Base-by-base conservation (phyloP, 2,113 vertebrate species). In the Aix galericulata region DNA sequence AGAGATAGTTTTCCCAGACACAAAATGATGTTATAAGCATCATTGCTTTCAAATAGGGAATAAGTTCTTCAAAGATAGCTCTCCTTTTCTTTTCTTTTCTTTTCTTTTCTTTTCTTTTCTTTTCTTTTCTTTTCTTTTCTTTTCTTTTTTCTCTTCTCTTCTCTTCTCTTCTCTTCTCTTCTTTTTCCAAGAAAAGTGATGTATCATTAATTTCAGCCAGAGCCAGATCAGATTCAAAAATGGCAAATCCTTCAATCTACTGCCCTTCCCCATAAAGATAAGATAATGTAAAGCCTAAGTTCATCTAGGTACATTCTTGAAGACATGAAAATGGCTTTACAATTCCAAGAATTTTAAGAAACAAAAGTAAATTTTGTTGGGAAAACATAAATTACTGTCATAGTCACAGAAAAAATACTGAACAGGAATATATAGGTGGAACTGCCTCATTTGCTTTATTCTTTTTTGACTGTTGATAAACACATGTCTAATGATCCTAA, bases 391-490 rank as follows among this genome's bases (percentile, higher is more conserved):
- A 87, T 62, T 22, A 48, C 22, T 63, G 6, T 67, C 36, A 71
- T 34, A 42, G 17, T 69, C 46, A 86, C 11, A 82, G 17, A 76
- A 63, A 80, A 25, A 53, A 80, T 14, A 40, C 23, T 66, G 68
- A 63, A 62, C 40, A 20, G 27, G 20, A 89, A 80, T 86, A 89
- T 71, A 80, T 71, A 71, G 20, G 52, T 66, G 11, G 20, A 91
- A 90, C 52, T 91, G 21, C 13, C 56, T 84, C 31, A 56, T 81
- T 88, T 83, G 32, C 32, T 68, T 86, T 81, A 59, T 63, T 85
- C 8, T 67, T 89, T 91, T 82, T 83, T 32, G 93, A 77, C 46
- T 90, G 71, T 80, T 93, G 62, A 94, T 90, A 92, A 89, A 75
- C 38, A 38, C 17, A 12, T 17, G 26, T 79, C 68, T 81, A 60